Percentiles rank a stretch among this genome's conserved stretches.
phyloP scores from a whole-genome alignment of 2,888 invertebrate genomes.

The Ornithoptera priamus region DNA sequence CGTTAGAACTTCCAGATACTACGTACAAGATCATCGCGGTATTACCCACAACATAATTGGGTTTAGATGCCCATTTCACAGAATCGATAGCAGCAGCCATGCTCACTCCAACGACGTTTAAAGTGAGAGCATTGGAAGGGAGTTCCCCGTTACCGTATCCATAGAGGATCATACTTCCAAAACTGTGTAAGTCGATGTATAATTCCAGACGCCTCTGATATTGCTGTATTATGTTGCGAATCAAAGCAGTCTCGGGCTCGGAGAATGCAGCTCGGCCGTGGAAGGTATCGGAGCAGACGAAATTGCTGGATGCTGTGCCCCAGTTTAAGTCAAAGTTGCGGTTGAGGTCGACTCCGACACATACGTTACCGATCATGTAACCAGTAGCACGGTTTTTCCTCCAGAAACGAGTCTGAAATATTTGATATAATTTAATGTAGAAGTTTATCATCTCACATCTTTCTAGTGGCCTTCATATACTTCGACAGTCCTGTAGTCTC shows the following conservation, averaged over 20 bases:
- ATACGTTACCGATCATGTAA: slow-evolving; percentile 51
- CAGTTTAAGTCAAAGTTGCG: slow-evolving; percentile 87
- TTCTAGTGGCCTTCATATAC: no score
- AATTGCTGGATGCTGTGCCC: slow-evolving; percentile 75
- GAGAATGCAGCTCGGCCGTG: slow-evolving; percentile 83
- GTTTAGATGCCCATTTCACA: slow-evolving; percentile 63
- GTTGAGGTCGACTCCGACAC: slow-evolving; percentile 86
- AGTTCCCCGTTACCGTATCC: slow-evolving; percentile 61
- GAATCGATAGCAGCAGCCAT: slow-evolving; percentile 69
- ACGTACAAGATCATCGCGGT: slow-evolving; percentile 72
- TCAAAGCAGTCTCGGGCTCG: slow-evolving; percentile 81
- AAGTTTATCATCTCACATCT: no score
- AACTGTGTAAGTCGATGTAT: slow-evolving; percentile 88
- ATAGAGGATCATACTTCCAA: slow-evolving; percentile 81
- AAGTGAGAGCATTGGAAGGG: slow-evolving; percentile 69
- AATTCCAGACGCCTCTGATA: slow-evolving; percentile 75
- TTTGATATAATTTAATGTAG: no score
- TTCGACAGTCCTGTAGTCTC: no score
- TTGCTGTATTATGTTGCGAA: slow-evolving; percentile 78
- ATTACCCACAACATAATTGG: slow-evolving; percentile 74
- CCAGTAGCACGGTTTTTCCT: slow-evolving; percentile 81
- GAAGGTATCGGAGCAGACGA: slow-evolving; percentile 81
- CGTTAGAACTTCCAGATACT: slow-evolving; percentile 82
- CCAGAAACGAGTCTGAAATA: slow-evolving; percentile 79
- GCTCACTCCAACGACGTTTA: slow-evolving; percentile 59